Conservation (phyloP, 2,113 vertebrate species). For the Dermatemys mawii region DNA sequence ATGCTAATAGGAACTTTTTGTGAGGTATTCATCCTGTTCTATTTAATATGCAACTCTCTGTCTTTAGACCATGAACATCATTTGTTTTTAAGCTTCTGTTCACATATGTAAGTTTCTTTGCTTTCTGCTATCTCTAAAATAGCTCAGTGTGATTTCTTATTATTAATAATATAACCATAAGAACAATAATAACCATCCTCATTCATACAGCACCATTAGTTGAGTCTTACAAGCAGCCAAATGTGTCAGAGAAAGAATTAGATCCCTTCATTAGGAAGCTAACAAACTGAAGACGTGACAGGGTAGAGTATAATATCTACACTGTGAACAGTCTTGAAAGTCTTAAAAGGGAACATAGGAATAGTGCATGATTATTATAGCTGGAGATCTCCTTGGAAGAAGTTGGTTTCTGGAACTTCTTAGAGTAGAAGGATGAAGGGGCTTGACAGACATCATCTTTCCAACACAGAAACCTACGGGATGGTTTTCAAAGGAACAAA, state of each 20-base stretch:
- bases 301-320: not conserved
- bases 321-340: not conserved
- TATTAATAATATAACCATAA: slow-evolving; percentile 8
- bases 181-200: not conserved
- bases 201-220: slow-evolving; percentile 38
- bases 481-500: not conserved
- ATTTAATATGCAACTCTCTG: slow-evolving; percentile 12
- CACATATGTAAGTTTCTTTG: not conserved
- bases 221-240: slow-evolving; percentile 9
- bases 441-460: not conserved
- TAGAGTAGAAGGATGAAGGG: not conserved
- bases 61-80: not conserved
- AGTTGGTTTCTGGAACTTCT: not conserved
- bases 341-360: not conserved
- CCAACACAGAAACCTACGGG: not conserved
- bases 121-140: slow-evolving; percentile 7
- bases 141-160: slow-evolving; percentile 31
- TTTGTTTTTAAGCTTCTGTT: slow-evolving; percentile 7
- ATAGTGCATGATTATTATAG: not conserved
- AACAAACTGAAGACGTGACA: not conserved
- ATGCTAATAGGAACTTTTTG: not conserved
- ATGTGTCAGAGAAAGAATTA: slow-evolving; percentile 12
- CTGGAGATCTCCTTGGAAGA: not conserved
- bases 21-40: not conserved
- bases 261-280: slow-evolving; percentile 19